A percentile compares a stretch with the other conserved stretches of the same genome.
Conservation (phyloP, 2,113 vertebrate genomes). For the Tragelaphus strepsiceros region DNA sequence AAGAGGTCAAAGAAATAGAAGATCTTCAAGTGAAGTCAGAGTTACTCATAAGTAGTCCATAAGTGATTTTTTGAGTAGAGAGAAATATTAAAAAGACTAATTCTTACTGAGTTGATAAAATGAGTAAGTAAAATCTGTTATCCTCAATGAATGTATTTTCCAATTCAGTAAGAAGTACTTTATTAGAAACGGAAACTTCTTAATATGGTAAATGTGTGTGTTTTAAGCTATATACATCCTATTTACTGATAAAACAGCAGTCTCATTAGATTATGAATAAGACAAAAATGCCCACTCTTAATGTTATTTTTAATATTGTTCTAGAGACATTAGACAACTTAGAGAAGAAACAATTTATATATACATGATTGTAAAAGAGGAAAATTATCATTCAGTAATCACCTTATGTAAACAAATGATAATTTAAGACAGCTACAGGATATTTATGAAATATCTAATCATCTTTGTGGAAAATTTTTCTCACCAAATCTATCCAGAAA, state of each 20-base stretch:
- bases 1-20: neutral
- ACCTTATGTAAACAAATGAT: neutral
- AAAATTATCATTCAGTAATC: neutral
- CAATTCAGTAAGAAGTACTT: neutral
- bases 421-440: neutral
- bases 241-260: neutral
- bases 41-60: neutral
- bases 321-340: neutral
- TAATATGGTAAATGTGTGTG: neutral
- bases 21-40: neutral
- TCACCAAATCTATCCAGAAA: neutral
- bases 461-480: neutral
- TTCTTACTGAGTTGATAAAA: neutral
- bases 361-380: neutral
- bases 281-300: neutral
- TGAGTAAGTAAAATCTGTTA: neutral
- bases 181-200: neutral
- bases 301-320: neutral
- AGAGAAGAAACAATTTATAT: neutral
- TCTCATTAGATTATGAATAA: neutral
- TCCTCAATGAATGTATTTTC: neutral
- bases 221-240: neutral
- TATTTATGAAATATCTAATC: neutral
- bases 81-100: neutral
- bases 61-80: constrained; percentile 9